These are phyloP conservation scores for Drosophila punjabiensis DNA, from an alignment of 1,140 invertebrate genomes.

Conservation along the genomic window DNA sequence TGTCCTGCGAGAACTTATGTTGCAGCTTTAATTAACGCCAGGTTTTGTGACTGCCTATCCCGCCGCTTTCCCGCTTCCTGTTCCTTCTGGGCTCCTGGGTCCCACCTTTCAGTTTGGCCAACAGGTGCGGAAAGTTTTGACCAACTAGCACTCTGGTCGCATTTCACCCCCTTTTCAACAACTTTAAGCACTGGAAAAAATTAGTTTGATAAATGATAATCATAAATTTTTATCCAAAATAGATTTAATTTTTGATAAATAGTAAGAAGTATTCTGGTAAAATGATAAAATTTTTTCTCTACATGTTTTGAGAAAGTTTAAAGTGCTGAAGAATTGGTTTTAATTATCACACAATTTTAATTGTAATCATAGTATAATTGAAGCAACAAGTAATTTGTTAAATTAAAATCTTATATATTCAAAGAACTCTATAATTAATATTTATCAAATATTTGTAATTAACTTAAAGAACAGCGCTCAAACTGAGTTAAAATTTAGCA, in stretches of 20 bases:
- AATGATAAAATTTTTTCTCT: neutral
- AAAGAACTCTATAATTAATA: no score
- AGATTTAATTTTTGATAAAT: neutral
- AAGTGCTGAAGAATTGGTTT: no score
- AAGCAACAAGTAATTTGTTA: neutral
- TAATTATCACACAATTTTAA: no score
- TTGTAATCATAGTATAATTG: no score
- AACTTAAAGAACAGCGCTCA: neutral
- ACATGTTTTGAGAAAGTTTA: neutral
- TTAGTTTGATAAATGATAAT: no score
- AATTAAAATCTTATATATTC: no score
- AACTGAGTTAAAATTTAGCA: no score
- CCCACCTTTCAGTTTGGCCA: constrained; percentile 38
- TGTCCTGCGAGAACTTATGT: constrained; percentile 55
- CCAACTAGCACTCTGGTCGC: constrained; percentile 25
- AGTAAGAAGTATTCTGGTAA: neutral
- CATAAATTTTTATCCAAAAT: neutral
- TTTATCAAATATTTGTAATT: neutral
- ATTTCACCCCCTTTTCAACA: constrained; percentile 8
- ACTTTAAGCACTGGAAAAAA: constrained; percentile 9
- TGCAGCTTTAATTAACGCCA: constrained; percentile 79
- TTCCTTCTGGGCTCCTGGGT: neutral
- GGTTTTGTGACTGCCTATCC: constrained; percentile 60
- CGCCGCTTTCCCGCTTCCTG: neutral
- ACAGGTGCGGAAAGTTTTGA: constrained; percentile 72